Conservation (phyloP, 2,888 invertebrate species). For the Brachyopa scutellaris region DNA sequence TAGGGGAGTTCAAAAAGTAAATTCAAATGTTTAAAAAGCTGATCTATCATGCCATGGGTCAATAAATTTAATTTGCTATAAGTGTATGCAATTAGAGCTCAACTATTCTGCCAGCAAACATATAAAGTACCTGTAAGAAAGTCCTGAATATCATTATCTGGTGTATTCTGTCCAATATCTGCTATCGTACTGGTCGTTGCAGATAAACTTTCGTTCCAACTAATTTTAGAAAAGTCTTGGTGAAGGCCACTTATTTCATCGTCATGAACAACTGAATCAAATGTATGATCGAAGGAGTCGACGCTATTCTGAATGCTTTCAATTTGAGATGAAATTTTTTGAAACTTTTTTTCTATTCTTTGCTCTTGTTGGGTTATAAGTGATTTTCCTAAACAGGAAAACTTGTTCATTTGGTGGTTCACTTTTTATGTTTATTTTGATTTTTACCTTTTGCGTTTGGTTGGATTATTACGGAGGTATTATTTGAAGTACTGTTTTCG, state of each 20-base stretch:
- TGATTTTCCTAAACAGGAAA: constrained; percentile 10
- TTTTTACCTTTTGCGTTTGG: constrained; percentile 33
- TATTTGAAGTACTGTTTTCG: constrained; percentile 73
- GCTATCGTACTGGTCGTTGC: constrained; percentile 80
- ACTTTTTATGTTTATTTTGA: background rate
- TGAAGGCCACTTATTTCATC: constrained; percentile 81
- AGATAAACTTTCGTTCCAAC: constrained; percentile 82
- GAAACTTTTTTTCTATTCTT: constrained; percentile 80
- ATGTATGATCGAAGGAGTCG: constrained; percentile 78
- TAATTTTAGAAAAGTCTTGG: constrained; percentile 81
- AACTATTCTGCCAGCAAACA: constrained; percentile 74
- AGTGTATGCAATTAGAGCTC: constrained; percentile 80
- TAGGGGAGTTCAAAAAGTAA: constrained; percentile 75
- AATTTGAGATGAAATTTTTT: constrained; percentile 78
- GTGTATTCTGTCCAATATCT: constrained; percentile 80
- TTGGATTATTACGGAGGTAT: background rate
- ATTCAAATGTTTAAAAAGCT: constrained; percentile 34
- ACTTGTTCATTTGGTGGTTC: background rate
- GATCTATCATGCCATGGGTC: constrained; percentile 60
- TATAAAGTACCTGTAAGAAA: constrained; percentile 79
- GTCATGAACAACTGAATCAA: constrained; percentile 78
- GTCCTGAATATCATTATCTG: constrained; percentile 81
- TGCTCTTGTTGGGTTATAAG: constrained; percentile 47
- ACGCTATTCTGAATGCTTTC: constrained; percentile 77
- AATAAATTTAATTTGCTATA: constrained; percentile 7